Percentiles rank a stretch among this genome's conserved stretches.
Evolutionary conservation across 1,140 invertebrate species (phyloP).

Genomic region (Heterodera schachtii): DNA sequence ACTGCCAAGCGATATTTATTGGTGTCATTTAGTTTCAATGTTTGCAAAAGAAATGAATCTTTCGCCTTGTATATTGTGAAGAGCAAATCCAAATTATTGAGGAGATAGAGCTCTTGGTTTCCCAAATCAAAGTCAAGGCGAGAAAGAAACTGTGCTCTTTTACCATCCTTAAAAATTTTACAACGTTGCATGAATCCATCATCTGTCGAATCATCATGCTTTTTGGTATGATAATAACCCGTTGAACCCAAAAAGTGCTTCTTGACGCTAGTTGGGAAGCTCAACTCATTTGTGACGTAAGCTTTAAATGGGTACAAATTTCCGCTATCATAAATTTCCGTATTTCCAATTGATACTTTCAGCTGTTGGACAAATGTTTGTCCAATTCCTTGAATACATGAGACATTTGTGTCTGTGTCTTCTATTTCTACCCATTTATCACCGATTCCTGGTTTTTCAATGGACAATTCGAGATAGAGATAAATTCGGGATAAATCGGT

Average conservation of each 20-base stretch:
- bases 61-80: conserved; percentile 29
- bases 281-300: conserved; percentile 21
- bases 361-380: background rate
- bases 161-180: conserved; percentile 11
- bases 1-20: conserved; percentile 2
- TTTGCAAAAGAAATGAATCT: conserved; percentile 22
- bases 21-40: background rate
- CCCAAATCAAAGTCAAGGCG: no score
- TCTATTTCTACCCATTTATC: conserved; percentile 1
- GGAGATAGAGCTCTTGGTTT: no score
- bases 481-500: no score
- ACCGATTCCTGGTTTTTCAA: conserved; percentile 14
- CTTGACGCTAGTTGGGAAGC: conserved; percentile 21
- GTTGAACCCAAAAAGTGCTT: conserved; percentile 6
- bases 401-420: background rate
- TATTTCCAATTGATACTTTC: background rate
- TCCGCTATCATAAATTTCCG: conserved; percentile 21
- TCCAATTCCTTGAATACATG: conserved; percentile 27
- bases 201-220: conserved; percentile 11
- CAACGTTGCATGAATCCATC: conserved; percentile 9
- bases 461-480: background rate
- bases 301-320: background rate
- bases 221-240: conserved; percentile 2
- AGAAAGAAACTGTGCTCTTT: background rate
- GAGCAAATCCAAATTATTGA: background rate